These are phyloP conservation scores for Malurus melanocephalus DNA, from an alignment of 2,113 vertebrate species.

Conservation along the genomic window DNA sequence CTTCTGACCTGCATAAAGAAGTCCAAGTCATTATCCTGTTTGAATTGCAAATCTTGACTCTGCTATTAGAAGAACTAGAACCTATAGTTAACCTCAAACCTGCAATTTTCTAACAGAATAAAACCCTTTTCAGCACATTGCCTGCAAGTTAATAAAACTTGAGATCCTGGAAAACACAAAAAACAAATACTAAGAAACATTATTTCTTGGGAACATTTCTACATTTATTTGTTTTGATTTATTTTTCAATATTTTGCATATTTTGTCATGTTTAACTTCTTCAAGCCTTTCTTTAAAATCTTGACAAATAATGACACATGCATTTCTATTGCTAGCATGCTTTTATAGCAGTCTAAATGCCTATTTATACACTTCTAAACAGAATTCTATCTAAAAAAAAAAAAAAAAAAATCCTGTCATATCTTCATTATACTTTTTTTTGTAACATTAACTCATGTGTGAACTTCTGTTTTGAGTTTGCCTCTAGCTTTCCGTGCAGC, in stretches of 20 bases:
- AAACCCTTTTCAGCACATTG: neutral
- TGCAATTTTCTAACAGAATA: neutral
- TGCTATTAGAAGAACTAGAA: neutral
- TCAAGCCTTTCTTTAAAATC: neutral
- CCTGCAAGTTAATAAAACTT: neutral
- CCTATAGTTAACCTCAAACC: neutral
- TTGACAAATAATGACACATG: neutral
- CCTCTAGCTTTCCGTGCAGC: neutral
- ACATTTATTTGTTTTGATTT: neutral
- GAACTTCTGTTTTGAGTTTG: neutral
- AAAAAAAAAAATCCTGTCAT: neutral
- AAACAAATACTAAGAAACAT: neutral
- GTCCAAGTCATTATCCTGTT: neutral
- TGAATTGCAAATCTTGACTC: neutral
- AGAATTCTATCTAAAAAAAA: neutral
- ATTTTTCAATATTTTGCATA: neutral
- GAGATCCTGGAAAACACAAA: neutral
- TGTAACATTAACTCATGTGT: neutral
- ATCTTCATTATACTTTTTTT: neutral
- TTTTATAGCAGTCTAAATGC: neutral
- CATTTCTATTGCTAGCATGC: neutral
- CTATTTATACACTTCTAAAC: neutral
- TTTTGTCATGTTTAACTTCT: neutral
- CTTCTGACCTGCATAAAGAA: neutral
- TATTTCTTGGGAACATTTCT: fast-evolving